Evolutionary conservation across 2,113 vertebrate species (phyloP), one percentile per base, ranked within the genome.

Genomic region (Brienomyrus longianalis): DNA sequence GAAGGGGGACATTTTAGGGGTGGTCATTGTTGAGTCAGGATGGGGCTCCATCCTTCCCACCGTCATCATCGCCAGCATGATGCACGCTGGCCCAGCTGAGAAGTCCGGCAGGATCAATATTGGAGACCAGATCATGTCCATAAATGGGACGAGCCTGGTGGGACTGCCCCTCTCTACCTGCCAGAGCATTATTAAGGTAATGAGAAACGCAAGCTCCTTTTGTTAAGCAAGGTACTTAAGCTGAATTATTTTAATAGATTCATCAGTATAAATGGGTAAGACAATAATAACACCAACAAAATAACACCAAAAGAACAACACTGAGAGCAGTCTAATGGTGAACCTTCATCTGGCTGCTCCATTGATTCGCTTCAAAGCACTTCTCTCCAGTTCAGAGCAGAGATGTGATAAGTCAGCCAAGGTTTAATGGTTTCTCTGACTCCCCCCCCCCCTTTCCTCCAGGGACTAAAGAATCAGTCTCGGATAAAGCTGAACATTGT

Each of bases 11-110:
- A 99, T 99, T 88, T 95, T 99, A 3, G 98, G 98, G 0, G 95
- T 99, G 86, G 98, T 99, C 89, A 98, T 99, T 47, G 98, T 99
- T 89, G 98, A 99, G 92, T 99, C 98, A 9, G 98, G 98, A 88
- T 99, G 98, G 98, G 98, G 98, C 54, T 99, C 98, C 93, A 99
- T 99, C 95, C 93, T 99, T 54, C 98, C 98, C 11, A 99, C 98
- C 0, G 98, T 99, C 93, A 99, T 99, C 91, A 99, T 99, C 86
- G 98, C 98, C 91, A 99, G 97, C 94, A 99, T 99, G 97, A 99
- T 99, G 98, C 98, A 99, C 4, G 97, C 97, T 86, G 98, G 98
- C 77, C 98, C 98, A 0, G 97, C 98, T 0, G 98, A 99, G 93
- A 97, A 98, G 88, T 99, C 98, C 0, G 98, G 98, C 10, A 96